Conservation (phyloP, 2,888 invertebrate genomes). For the Phymatocera aterrima region DNA sequence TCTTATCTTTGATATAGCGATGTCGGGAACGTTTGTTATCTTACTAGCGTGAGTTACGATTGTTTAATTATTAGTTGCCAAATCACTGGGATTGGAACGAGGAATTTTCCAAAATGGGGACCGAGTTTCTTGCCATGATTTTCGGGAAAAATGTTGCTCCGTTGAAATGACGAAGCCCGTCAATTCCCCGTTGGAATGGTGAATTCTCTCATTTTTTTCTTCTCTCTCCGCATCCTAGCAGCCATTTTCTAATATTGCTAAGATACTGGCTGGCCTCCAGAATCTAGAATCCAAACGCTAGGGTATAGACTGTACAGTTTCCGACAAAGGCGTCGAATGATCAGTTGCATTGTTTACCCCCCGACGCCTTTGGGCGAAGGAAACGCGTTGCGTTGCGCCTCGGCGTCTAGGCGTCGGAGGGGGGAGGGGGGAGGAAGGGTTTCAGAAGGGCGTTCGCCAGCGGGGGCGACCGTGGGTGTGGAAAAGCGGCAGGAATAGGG, state of each 20-base stretch:
- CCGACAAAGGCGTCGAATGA: background rate
- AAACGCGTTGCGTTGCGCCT: slow-evolving; percentile 8
- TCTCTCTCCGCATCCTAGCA: too few relatives aligned
- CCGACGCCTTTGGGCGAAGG: background rate
- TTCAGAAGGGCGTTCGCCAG: slow-evolving; percentile 12
- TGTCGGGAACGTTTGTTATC: background rate
- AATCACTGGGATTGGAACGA: too few relatives aligned
- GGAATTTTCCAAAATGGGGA: too few relatives aligned
- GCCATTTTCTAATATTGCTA: too few relatives aligned
- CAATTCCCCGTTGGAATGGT: too few relatives aligned
- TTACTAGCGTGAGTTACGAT: too few relatives aligned
- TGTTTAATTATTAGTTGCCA: too few relatives aligned
- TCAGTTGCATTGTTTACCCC: slow-evolving; percentile 5
- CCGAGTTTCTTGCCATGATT: too few relatives aligned
- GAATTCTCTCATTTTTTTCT: too few relatives aligned
- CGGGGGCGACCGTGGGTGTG: background rate
- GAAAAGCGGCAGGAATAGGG: background rate
- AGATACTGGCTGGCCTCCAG: too few relatives aligned
- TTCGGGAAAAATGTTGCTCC: too few relatives aligned
- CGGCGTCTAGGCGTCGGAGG: background rate
- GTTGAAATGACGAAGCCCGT: too few relatives aligned
- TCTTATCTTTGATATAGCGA: background rate
- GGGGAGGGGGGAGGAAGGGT: background rate
- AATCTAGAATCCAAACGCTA: background rate
- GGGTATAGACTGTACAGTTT: background rate